phyloP scores from a whole-genome alignment of 1,140 invertebrate species.

The Hylaeus anthracinus region DNA sequence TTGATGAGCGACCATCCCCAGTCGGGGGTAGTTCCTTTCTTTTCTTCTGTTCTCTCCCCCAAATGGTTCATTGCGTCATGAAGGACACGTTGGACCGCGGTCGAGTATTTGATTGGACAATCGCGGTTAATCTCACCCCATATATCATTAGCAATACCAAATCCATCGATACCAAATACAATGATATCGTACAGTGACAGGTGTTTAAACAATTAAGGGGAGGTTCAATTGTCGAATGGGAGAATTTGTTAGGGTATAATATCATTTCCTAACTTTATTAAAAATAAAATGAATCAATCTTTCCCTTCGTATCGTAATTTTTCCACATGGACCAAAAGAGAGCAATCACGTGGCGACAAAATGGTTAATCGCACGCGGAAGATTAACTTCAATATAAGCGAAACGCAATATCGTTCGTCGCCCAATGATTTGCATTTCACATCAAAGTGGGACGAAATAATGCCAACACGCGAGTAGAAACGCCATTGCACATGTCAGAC shows the following conservation, averaged over 20 bases:
- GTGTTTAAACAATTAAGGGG: constrained; percentile 36
- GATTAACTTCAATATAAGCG: constrained; percentile 8
- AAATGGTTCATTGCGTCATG: background rate
- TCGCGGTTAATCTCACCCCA: constrained; percentile 3
- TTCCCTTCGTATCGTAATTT: no score
- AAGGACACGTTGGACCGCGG: background rate
- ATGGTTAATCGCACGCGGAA: no score
- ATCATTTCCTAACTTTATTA: no score
- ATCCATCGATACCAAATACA: no score
- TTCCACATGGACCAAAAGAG: no score
- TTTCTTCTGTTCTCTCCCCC: background rate
- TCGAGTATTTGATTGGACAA: constrained; percentile 12
- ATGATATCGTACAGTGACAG: constrained; percentile 28
- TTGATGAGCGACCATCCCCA: constrained; percentile 32
- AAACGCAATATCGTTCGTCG: background rate
- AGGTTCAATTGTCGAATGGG: background rate
- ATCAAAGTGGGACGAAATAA: constrained; percentile 39
- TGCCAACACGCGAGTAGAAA: constrained; percentile 26
- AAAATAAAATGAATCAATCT: no score
- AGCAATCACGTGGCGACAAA: no score
- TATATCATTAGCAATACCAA: constrained; percentile 27
- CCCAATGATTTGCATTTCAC: constrained; percentile 32
- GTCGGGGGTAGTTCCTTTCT: background rate
- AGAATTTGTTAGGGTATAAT: no score
- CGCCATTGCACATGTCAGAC: constrained; percentile 45